These are phyloP conservation scores for Meda fulgida DNA, from an alignment of 2,797 vertebrate genomes.

Conservation along the genomic window DNA sequence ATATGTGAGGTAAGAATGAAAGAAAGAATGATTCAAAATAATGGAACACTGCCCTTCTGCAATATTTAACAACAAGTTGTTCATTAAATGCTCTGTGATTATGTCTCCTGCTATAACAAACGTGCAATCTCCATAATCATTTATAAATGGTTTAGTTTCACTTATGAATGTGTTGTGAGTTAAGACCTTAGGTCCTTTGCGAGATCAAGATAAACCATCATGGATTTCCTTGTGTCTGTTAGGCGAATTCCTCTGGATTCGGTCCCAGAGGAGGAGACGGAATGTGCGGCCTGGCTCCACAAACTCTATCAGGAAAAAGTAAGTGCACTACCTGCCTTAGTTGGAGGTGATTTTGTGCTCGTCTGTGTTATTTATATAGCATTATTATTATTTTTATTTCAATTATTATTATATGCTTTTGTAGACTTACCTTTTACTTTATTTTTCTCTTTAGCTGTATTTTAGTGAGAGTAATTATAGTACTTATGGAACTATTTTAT, in stretches of 20 bases:
- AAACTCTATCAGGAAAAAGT: constrained; percentile 98
- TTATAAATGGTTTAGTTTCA: neutral
- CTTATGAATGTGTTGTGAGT: neutral
- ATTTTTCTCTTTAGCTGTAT: neutral
- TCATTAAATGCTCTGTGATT: neutral
- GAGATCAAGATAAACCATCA: neutral
- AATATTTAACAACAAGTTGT: constrained; percentile 8
- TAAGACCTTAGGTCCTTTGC: neutral
- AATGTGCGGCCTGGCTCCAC: constrained; percentile 91
- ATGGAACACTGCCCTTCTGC: neutral
- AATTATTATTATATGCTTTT: neutral
- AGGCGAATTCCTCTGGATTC: constrained; percentile 92
- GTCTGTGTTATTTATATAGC: neutral
- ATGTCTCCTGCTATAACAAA: neutral
- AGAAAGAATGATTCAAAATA: neutral
- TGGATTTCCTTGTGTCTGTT: constrained; percentile 40
- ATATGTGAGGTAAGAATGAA: constrained; percentile 86
- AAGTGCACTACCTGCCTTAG: constrained; percentile 37
- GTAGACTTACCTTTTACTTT: neutral
- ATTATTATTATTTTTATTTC: neutral
- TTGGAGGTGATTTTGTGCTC: neutral
- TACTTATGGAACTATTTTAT: neutral
- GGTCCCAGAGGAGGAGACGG: constrained; percentile 88
- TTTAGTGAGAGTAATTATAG: neutral
- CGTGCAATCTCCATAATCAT: neutral